Evolutionary conservation across 2,113 vertebrate species (phyloP), one percentile per base, ranked within the genome.

Genomic region (Upupa epops): DNA sequence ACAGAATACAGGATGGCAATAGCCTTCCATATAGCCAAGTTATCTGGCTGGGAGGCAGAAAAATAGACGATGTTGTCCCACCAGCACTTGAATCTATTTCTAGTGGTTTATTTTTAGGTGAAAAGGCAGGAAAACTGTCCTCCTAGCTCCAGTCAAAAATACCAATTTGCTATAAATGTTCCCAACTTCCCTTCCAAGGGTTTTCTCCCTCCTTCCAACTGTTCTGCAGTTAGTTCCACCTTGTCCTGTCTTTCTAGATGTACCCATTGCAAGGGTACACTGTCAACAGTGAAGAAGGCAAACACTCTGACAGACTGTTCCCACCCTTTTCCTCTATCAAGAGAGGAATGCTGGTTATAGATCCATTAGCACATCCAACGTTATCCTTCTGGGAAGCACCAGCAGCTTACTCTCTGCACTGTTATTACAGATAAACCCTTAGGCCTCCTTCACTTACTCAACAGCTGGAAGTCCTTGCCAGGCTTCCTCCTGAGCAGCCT

Each of bases 51-150:
- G 86, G 68, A 88, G 60, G 60, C 60, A 86, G 59, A 89, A 95
- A 88, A 85, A 55, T 11, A 76, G 60, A 70, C 64, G 58, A 64
- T 1, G 2, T 28, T 60, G 52, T 73, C 37, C 32, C 68, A 93
- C 25, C 52, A 77, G 42, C 18, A 19, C 52, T 86, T 77, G 16
- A 66, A 63, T 83, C 64, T 93, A 77, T 96, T 92, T 83, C 55
- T 93, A 85, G 60, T 70, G 29, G 63, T 86, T 63, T 90, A 90
- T 90, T 92, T 90, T 88, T 60, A 92, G 76, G 37, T 51, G 28
- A 88, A 80, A 93, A 88, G 20, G 48, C 58, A 93, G n/a, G 37
- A 60, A 92, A 90, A 86, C 26, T 77, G 45, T 90, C 45, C 54
- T 89, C 36, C 61, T 65, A 76, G 28, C 71, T 74, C 42, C 65